Evolutionary conservation across 2,797 vertebrate genomes (phyloP).

Genomic region (Epinephelus malabaricus): DNA sequence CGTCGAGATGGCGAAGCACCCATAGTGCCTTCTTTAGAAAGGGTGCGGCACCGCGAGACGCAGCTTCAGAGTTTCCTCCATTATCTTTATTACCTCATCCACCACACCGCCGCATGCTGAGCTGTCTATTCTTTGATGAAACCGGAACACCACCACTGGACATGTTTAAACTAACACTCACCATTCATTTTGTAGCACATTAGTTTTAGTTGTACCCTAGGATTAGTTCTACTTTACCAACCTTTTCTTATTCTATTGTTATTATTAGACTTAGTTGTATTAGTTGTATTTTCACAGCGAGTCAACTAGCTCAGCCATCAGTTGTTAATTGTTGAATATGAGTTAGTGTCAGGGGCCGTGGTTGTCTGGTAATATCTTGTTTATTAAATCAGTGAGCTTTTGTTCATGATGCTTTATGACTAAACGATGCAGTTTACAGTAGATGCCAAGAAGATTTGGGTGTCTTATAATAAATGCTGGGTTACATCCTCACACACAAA

Average conservation of each 20-base stretch:
- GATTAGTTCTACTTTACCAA: conserved; percentile 40
- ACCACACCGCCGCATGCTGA: conserved; percentile 65
- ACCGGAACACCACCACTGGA: conserved; percentile 51
- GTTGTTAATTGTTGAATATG: conserved; percentile 57
- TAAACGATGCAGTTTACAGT: conserved; percentile 42
- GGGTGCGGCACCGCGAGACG: conserved; percentile 74
- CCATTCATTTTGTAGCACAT: conserved; percentile 65
- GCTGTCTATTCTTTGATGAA: conserved; percentile 64
- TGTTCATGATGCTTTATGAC: conserved; percentile 46
- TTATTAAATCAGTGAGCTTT: conserved; percentile 52
- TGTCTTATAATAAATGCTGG: conserved; percentile 40
- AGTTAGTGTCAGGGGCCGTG: conserved; percentile 48
- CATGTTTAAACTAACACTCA: conserved; percentile 41
- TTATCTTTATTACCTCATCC: conserved; percentile 75
- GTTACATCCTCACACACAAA: conserved; percentile 30
- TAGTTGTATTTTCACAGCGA: conserved; percentile 51
- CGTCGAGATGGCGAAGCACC: conserved; percentile 79
- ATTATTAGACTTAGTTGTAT: conserved; percentile 51
- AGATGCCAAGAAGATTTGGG: conserved; percentile 50
- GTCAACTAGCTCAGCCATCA: conserved; percentile 37
- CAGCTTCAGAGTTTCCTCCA: conserved; percentile 70
- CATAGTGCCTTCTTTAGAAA: conserved; percentile 89
- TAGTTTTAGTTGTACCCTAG: conserved; percentile 69
- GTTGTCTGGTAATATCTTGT: conserved; percentile 44
- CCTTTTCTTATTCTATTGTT: conserved; percentile 39